Evolutionary conservation across 2,888 invertebrate genomes (phyloP).

Genomic region (Phyto melanocephala): DNA sequence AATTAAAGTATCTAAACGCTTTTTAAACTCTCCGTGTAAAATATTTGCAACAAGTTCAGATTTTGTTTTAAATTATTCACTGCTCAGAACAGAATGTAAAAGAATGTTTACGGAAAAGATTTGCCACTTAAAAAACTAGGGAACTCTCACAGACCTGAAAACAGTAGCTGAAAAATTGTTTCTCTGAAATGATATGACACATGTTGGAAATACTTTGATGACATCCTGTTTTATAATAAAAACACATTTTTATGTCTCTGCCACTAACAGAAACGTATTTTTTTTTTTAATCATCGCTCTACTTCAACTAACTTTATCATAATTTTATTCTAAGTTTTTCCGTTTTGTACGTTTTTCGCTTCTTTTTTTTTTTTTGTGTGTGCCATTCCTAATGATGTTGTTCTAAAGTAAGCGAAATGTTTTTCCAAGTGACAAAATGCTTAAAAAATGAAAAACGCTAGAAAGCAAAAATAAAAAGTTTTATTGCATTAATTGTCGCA

Average conservation of each 20-base stretch:
- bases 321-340: slow-evolving; percentile 41
- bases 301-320: slow-evolving; percentile 34
- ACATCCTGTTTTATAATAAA: neutral
- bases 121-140: neutral
- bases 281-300: neutral
- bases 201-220: neutral
- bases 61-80: slow-evolving; percentile 11
- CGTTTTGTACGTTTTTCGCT: neutral
- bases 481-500: slow-evolving; percentile 65
- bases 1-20: slow-evolving; percentile 59
- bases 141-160: neutral
- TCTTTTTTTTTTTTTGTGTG: neutral
- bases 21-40: slow-evolving; percentile 35
- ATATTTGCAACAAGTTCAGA: slow-evolving; percentile 25
- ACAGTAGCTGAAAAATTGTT: too few relatives aligned
- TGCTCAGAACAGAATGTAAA: neutral
- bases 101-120: slow-evolving; percentile 8
- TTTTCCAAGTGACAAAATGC: slow-evolving; percentile 64
- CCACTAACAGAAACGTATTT: neutral
- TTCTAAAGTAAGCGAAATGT: slow-evolving; percentile 47
- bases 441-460: slow-evolving; percentile 29
- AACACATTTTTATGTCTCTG: neutral
- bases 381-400: neutral
- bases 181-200: neutral
- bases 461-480: slow-evolving; percentile 36